Evolutionary conservation across 2,797 vertebrate genomes (phyloP), one percentile per base, ranked within the genome.

Genomic region (Phataginus tetradactyla): DNA sequence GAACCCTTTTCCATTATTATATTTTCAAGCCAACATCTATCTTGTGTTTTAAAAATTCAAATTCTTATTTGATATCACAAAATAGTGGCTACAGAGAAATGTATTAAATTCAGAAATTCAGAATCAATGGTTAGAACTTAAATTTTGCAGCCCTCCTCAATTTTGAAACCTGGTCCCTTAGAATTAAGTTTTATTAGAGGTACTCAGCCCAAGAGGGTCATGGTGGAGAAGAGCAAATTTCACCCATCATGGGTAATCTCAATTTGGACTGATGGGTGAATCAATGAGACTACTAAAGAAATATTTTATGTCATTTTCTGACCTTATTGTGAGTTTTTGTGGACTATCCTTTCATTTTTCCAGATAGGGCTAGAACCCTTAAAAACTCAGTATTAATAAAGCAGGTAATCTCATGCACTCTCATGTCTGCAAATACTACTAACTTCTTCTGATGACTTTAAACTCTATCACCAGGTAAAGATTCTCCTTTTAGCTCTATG

Each of bases 41-140:
- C 7, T 95, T 68, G 53, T 4, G 14, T 42, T 86, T 66, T 64
- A 85, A 77, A 93, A 84, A 77, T 72, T 93, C 4, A 83, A 74
- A 42, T 29, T 34, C 23, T 42, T 64, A 77, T 81, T 75, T 77
- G 51, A 64, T 80, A 66, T 80, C 29, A 61, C 7, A 90, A 66
- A 59, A 68, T 18, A 94, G 2, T 49, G 37, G 21, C 9, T 32
- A 59, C 37, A 2, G 14, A 49, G 12, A 75, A 59, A 93, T 66
- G 17, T 53, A 86, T 92, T 91, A 61, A 74, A 72, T 63, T 84
- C 59, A 94, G 18, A 95, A 90, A 91, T 55, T 57, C n/a, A 66
- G 7, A 4, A 32, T 64, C 63, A 84, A 29, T 79, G 21, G 49
- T 59, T 39, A 63, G 49, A 90, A 17, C 20, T 59, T 69, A 25